Conservation (phyloP, 2,888 invertebrate species). For the Drosophila heteroneura region DNA sequence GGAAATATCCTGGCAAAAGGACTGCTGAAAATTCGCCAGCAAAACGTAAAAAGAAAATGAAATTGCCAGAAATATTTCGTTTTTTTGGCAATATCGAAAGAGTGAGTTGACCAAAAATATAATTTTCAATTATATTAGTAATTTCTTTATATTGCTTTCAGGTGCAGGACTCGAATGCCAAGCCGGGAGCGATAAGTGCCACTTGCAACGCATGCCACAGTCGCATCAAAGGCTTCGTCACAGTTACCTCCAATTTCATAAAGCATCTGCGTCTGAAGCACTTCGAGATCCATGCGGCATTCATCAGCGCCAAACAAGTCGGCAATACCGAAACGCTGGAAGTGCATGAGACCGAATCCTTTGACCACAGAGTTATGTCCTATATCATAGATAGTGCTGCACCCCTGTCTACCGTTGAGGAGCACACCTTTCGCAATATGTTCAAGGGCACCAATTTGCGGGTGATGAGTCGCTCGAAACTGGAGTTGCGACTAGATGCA, state of each 20-base stretch:
- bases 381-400: constrained; percentile 40
- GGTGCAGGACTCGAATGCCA: constrained; percentile 29
- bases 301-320: constrained; percentile 35
- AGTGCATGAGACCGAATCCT: constrained; percentile 26
- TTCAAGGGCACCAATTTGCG: constrained; percentile 40
- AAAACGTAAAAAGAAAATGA: constrained; percentile 22
- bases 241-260: constrained; percentile 52
- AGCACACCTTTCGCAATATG: constrained; percentile 39
- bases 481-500: constrained; percentile 22
- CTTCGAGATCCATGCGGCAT: constrained; percentile 37
- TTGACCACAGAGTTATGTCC: constrained; percentile 32
- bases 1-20: constrained; percentile 1
- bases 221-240: constrained; percentile 45
- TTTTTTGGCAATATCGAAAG: constrained; percentile 43
- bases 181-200: constrained; percentile 37
- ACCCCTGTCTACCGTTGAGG: constrained; percentile 39
- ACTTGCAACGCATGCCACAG: constrained; percentile 46
- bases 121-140: not conserved
- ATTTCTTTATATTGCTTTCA: not conserved
- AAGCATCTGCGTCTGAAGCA: constrained; percentile 50
- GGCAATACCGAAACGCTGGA: constrained; percentile 21
- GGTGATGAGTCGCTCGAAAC: constrained; percentile 22
- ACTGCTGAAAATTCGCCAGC: not conserved
- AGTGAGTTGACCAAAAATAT: constrained; percentile 13
- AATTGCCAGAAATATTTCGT: constrained; percentile 44